Conservation (phyloP, 2,113 vertebrate species). For the Myrmecobius fasciatus region DNA sequence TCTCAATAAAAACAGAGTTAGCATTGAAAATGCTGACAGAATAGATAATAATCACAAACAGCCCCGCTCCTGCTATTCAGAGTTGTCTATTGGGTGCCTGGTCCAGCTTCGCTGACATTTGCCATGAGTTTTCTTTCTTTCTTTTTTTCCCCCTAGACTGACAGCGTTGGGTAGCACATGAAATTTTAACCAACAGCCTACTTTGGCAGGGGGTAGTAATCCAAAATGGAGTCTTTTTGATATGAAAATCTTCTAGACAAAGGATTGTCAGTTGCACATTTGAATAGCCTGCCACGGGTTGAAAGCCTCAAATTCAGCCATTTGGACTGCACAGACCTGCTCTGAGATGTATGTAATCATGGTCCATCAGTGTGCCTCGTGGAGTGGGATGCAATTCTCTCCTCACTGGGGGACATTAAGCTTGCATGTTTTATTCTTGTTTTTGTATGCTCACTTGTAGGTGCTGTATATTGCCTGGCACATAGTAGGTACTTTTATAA, state of each 20-base stretch:
- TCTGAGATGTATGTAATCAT: background rate
- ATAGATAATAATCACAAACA: conserved; percentile 31
- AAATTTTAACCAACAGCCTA: conserved; percentile 69
- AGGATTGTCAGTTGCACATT: conserved; percentile 64
- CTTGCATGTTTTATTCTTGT: background rate
- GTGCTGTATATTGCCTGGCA: background rate
- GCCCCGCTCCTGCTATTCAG: background rate
- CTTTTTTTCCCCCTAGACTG: conserved; percentile 48
- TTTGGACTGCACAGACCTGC: conserved; percentile 51
- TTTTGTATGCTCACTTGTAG: background rate
- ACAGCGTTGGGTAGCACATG: conserved; percentile 70
- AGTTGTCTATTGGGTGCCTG: background rate
- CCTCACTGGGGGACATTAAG: background rate
- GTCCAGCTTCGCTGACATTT: conserved; percentile 69
- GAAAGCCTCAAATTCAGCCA: conserved; percentile 60
- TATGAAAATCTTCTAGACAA: conserved; percentile 75
- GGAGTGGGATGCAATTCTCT: background rate
- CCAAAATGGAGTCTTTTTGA: conserved; percentile 73
- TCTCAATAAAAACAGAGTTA: conserved; percentile 59
- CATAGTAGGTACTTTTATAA: background rate
- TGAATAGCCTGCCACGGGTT: conserved; percentile 66
- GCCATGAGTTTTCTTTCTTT: conserved; percentile 59
- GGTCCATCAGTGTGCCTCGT: background rate
- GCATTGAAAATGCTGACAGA: conserved; percentile 73
- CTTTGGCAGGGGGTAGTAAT: conserved; percentile 65